Evolutionary conservation across 53 echinoderm and acorn worm genomes (phyloP), one percentile per base, ranked within the genome.

Genomic region (Echinarachnius parma): DNA sequence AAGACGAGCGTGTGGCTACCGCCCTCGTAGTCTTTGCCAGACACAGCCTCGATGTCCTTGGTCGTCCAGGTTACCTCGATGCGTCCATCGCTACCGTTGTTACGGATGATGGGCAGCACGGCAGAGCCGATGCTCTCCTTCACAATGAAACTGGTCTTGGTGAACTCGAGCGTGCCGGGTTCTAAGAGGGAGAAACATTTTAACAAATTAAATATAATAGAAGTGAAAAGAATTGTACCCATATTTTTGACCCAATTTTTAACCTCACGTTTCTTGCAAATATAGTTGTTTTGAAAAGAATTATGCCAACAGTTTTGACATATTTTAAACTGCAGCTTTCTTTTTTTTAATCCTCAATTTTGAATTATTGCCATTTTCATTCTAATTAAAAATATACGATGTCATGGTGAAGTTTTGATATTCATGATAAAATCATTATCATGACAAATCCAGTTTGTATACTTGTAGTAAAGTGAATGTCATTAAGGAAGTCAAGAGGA

Each of bases 71-170:
- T 78, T 44, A 94, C 87, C 58, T 94, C 84, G 1, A 90, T 75
- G 21, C 54, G 76, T 46, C 95, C 95, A 37, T 94, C 95, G 23
- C 83, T 81, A 2, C 95, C 95, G 25, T 87, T 62, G 45, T 83
- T 83, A 10, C 95, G 75, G 30, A 77, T 67, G 20, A 94, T 84
- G 0, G 95, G 84, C 2, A 94, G 46, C 44, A 91, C 75, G 30
- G 82, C 87, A 0, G 80, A 79, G 1, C 95, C 95, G 26, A 90
- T 86, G 67, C 90, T 94, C 68, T 94, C 95, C 62, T 90, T 94
- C 28, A 94, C 82, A 28, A 94, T 62, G 80, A 75, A 87, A 30
- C 90, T 94, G 49, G 90, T 89, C 82, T 86, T 87, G 71, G 78
- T 77, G 61, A 94, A 94, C 48, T 94, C 95, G n/a, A 94, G 62